Base-by-base conservation (phyloP, 1,140 invertebrate species). In the Drepana arcuata region DNA sequence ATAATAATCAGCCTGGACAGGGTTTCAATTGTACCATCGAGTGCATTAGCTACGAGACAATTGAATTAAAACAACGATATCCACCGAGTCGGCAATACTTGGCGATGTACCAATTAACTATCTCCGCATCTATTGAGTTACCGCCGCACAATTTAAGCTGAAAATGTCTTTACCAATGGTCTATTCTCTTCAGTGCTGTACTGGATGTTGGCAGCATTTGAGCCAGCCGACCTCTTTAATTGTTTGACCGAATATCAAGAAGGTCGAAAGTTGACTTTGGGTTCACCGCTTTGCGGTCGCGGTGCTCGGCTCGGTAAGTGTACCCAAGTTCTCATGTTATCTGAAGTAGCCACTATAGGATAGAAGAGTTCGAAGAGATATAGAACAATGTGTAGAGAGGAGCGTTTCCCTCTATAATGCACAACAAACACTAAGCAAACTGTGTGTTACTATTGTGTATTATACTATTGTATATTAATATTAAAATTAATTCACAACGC, bases 61-160 rank as follows among this genome's bases (percentile, higher is more conserved):
- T 64, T 53, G 48, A 59, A 59, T 70, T 66, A 63, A 66, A 67
- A 61, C 62, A 66, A 61, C 53, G 57, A 52, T 71, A 59, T 55
- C 55, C 47, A 33, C 41, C 43, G 48, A 63, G 48, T 65, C 77
- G 74, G 70, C 74, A 61, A 57, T 44, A 63, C 46, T 65, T 79
- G 74, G 70, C 74, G 59, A 57, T 44, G 49, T 55, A 79, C 72
- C 71, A 79, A 66, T 68, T 64, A 67, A 57, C 54, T 47, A 58
- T 51, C 53, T 62, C 44, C 32, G 51, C 41, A 52, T 39, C 52
- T 62, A 62, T 58, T 46, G 46, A 56, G 45, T 66, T 64, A 68
- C 57, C 38, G 30, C 41, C 25, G 34, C 50, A 59, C 46, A 63
- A 71, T 75, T 71, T 62, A 73, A 55, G 48, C 54, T 75, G 69